Percentiles rank a stretch among this genome's conserved stretches.
phyloP scores from a whole-genome alignment of 2,888 invertebrate species.

The Caradrina kadenii region DNA sequence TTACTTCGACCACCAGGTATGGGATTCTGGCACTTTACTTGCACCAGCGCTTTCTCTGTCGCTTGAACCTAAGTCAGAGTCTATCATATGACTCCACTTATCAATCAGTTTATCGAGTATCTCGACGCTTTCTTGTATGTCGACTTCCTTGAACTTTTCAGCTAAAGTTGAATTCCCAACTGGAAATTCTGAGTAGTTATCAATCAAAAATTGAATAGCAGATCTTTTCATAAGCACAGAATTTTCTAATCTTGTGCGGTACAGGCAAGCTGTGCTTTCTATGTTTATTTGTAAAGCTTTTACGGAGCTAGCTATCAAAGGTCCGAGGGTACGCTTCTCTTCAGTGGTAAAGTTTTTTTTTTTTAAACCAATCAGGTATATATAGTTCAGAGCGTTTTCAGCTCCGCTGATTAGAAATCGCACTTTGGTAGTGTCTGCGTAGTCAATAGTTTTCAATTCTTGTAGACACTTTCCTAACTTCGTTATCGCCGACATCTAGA shows the following conservation, averaged over 20 bases:
- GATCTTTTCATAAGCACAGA: constrained; percentile 1
- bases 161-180: neutral
- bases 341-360: neutral
- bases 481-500: neutral
- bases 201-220: neutral
- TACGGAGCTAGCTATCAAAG: neutral
- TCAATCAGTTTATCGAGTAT: neutral
- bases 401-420: neutral
- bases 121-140: neutral
- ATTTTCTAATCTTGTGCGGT: neutral
- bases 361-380: neutral
- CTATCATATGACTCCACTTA: neutral
- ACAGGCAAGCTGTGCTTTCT: neutral
- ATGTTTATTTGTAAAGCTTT: neutral
- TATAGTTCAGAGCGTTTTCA: neutral
- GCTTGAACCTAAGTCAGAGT: neutral
- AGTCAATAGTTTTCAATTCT: neutral
- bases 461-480: neutral
- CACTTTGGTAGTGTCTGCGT: neutral
- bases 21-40: neutral
- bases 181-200: neutral
- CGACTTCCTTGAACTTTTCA: neutral
- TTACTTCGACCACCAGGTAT: constrained; percentile 1
- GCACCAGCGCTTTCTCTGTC: constrained; percentile 3
- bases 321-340: neutral